Evolutionary conservation across 2,113 vertebrate species (phyloP).

Genomic region (Tragelaphus buxtoni): DNA sequence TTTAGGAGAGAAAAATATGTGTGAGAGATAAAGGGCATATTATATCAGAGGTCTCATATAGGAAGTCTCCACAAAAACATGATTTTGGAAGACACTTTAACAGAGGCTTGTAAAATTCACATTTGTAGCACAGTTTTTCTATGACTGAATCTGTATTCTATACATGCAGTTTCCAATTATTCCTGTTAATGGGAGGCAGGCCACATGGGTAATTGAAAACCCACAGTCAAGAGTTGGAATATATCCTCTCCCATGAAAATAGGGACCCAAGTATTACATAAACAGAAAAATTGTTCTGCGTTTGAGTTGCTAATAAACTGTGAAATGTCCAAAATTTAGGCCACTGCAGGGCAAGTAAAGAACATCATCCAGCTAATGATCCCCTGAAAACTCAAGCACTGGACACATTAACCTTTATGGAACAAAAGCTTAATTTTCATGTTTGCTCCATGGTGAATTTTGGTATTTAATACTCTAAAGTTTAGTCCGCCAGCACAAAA

Average conservation of each 20-base stretch:
- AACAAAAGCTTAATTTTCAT: not conserved
- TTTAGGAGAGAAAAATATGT: not conserved
- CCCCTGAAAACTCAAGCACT: not conserved
- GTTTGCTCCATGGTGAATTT: not conserved
- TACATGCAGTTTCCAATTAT: not conserved
- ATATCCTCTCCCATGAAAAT: not conserved
- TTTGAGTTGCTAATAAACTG: constrained; percentile 51
- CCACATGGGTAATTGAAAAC: constrained; percentile 37
- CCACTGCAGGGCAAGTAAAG: not conserved
- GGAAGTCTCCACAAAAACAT: constrained; percentile 3
- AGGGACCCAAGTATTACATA: constrained; percentile 41
- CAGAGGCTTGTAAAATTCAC: constrained; percentile 37
- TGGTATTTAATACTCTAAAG: not conserved
- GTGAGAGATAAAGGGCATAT: not conserved
- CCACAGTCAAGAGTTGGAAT: not conserved
- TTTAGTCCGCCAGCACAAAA: not conserved
- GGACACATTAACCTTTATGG: not conserved
- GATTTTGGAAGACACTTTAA: constrained; percentile 46
- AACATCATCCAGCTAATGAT: not conserved
- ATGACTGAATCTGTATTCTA: constrained; percentile 4
- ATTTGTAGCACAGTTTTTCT: constrained; percentile 2
- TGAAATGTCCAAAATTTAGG: constrained; percentile 34
- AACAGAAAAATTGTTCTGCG: constrained; percentile 49
- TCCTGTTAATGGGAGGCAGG: constrained; percentile 42
- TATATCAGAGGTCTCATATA: not conserved